Base-by-base conservation (phyloP, 2,888 invertebrate genomes). In the Cerastis leucographa region DNA sequence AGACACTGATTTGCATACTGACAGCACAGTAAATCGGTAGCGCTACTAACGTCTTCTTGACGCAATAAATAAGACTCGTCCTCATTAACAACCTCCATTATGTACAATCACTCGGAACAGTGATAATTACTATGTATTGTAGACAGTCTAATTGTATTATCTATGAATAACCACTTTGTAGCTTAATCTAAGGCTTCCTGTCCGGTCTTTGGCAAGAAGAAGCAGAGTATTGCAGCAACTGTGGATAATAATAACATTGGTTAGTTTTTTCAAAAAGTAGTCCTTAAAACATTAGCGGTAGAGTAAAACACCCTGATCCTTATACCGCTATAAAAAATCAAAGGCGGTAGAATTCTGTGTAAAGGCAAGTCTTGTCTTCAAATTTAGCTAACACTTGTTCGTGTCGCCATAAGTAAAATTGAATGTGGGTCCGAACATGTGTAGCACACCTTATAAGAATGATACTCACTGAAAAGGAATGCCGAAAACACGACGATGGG, bases 191-290 rank as follows among this genome's bases (percentile, higher is more conserved):
- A 94, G 61, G 98, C 97, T 90, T 97, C 97, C 91, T 97, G 97
- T 87, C 98, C 98, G 80, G 98, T 98, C 94, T 97, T 98, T 90
- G 98, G 98, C 92, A 98, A 96, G 92, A 98, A 96, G 94, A 98
- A 97, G 94, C 98, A 98, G 85, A 98, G 96, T 83, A 98, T 93
- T 81, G 98, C 98, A 95, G 98, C 98, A 90, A 97, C 98, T 98
- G 96, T 82, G 70, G 61, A 44, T 66, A 14, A 74, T 44, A 75
- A 71, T 40, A 61, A n/a, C 14, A 68, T 72, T n/a, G 22, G 22
- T 62, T 71, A 68, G 61, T 7, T 54, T 14, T 61, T 35, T 44
- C 14, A 19, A 7, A 49, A 65, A 70, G 51, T 17, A n/a, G 25
- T 14, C 40, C 7, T 22, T 19, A 42, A 29, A 14, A 17, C 29